Evolutionary conservation across 1,140 invertebrate genomes (phyloP).

Genomic region (Achroia grisella): DNA sequence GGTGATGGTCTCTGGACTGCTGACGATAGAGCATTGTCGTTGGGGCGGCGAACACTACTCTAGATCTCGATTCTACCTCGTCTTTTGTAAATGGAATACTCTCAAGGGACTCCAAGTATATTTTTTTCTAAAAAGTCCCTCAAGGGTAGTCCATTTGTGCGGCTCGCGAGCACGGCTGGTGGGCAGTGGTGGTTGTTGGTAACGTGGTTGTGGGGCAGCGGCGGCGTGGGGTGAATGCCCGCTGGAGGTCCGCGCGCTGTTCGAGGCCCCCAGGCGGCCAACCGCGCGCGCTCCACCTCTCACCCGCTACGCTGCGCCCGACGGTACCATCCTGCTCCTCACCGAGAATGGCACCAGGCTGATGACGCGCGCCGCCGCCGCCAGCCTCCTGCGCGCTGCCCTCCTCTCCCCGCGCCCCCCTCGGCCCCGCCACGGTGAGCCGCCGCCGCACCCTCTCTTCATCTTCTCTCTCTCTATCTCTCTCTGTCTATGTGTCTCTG

Average conservation of each 20-base stretch:
- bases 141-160: conserved; percentile 52
- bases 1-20: conserved; percentile 55
- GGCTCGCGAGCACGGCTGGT: conserved; percentile 44
- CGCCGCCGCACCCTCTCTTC: conserved; percentile 52
- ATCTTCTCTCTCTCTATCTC: conserved; percentile 43
- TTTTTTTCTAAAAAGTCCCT: conserved; percentile 24
- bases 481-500: conserved; percentile 62
- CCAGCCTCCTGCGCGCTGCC: conserved; percentile 66
- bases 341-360: conserved; percentile 71
- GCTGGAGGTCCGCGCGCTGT: conserved; percentile 53
- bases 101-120: conserved; percentile 36
- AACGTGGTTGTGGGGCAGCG: conserved; percentile 66
- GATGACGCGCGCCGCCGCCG: conserved; percentile 67
- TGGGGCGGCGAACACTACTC: conserved; percentile 50
- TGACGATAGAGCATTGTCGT: conserved; percentile 49
- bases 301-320: conserved; percentile 65
- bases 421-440: conserved; percentile 69
- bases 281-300: conserved; percentile 45
- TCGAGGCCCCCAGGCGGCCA: conserved; percentile 42
- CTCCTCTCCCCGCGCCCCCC: conserved; percentile 68
- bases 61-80: conserved; percentile 46
- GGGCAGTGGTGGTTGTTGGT: conserved; percentile 54
- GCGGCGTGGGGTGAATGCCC: conserved; percentile 59
- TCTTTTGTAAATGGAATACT: conserved; percentile 40
- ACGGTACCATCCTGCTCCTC: conserved; percentile 70